Evolutionary conservation across 2,888 invertebrate genomes (phyloP).

Genomic region (Drosophila suboccidentalis): DNA sequence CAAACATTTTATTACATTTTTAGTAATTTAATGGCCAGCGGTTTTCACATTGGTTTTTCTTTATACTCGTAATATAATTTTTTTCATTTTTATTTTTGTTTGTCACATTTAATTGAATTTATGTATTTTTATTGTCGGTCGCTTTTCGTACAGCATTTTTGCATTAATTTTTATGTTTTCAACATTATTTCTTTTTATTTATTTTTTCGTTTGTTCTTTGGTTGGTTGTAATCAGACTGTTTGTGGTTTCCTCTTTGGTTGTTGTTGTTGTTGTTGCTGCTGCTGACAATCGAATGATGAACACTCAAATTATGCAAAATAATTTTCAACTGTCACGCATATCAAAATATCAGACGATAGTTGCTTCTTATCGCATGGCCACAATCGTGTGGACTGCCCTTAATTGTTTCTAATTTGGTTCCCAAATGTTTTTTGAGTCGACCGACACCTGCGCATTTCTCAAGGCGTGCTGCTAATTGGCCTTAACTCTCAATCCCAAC

Average conservation of each 20-base stretch:
- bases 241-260: conserved; percentile 60
- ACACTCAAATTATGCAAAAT: conserved; percentile 81
- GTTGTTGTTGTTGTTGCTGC: conserved; percentile 23
- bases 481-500: conserved; percentile 38
- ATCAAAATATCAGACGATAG: conserved; percentile 52
- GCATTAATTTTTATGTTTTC: conserved; percentile 81
- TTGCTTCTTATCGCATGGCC: conserved; percentile 59
- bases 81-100: conserved; percentile 39
- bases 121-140: conserved; percentile 76
- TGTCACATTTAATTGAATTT: conserved; percentile 83
- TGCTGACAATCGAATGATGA: conserved; percentile 63
- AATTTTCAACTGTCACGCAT: conserved; percentile 80
- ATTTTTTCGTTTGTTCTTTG: conserved; percentile 28
- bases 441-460: conserved; percentile 74
- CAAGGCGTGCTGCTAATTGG: conserved; percentile 81
- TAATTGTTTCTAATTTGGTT: conserved; percentile 82
- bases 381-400: conserved; percentile 68
- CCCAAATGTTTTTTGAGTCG: conserved; percentile 33
- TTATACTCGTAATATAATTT: conserved; percentile 35
- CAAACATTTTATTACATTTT: conserved; percentile 78
- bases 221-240: conserved; percentile 45
- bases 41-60: conserved; percentile 30
- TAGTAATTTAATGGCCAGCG: conserved; percentile 67
- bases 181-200: conserved; percentile 32
- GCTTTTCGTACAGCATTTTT: conserved; percentile 69